Conservation (phyloP, 2,797 vertebrate species). For the Scolopax rusticola region DNA sequence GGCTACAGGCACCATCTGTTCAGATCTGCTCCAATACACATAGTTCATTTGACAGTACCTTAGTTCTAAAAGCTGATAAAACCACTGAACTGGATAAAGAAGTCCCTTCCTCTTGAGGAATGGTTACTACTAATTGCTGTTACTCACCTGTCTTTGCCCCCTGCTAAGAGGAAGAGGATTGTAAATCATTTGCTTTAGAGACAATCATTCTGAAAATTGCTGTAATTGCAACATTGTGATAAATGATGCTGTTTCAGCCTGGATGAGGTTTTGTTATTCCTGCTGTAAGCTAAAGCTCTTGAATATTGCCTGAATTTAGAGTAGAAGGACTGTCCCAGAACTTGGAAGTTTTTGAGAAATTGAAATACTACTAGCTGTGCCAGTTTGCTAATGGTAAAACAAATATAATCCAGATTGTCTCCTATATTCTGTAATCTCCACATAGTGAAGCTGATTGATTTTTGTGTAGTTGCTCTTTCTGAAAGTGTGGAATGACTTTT, state of each 20-base stretch:
- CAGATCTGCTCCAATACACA: not conserved
- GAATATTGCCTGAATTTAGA: not conserved
- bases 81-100: not conserved
- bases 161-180: not conserved
- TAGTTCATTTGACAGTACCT: not conserved
- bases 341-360: not conserved
- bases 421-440: not conserved
- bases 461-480: not conserved
- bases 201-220: not conserved
- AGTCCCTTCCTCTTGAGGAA: not conserved
- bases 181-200: not conserved
- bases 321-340: not conserved
- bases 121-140: not conserved
- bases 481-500: not conserved
- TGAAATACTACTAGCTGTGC: not conserved
- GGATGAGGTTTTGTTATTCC: not conserved
- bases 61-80: not conserved
- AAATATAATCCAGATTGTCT: not conserved
- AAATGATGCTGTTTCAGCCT: not conserved
- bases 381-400: not conserved
- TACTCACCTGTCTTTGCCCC: not conserved
- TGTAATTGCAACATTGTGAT: not conserved
- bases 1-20: not conserved
- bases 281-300: not conserved
- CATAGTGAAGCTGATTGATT: not conserved